These are phyloP conservation scores for Lasioglossum vierecki DNA, from an alignment of 2,888 invertebrate species.

Conservation along the genomic window DNA sequence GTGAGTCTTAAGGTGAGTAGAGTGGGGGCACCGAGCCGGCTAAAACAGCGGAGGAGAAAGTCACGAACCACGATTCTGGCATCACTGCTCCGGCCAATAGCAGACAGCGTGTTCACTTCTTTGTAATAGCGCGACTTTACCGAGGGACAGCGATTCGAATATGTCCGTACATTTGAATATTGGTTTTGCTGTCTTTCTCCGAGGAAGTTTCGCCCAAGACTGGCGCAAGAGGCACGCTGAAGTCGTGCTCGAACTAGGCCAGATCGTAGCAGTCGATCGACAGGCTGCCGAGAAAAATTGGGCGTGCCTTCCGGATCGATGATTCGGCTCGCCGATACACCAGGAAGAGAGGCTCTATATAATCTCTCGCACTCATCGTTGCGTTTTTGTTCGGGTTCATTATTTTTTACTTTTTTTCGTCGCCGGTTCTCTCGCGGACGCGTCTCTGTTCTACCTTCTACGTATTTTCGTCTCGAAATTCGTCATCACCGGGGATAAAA, in stretches of 20 bases:
- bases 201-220: not conserved
- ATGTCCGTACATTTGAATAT: not conserved
- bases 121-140: not conserved
- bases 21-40: no score
- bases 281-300: conserved; percentile 16
- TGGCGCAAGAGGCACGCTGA: not conserved
- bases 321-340: not conserved
- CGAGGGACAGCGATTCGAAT: not conserved
- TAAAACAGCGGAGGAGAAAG: no score
- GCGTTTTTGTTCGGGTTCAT: not conserved
- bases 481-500: not conserved
- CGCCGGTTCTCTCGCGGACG: not conserved
- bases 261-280: conserved; percentile 33
- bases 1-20: no score
- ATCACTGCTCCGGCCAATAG: not conserved
- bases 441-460: not conserved
- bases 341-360: not conserved
- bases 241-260: conserved; percentile 52
- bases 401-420: not conserved
- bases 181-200: not conserved
- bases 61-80: no score
- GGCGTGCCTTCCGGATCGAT: conserved; percentile 8
- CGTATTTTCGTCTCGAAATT: not conserved
- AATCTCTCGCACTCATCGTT: not conserved
- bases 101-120: not conserved